phyloP scores from a whole-genome alignment of 2,888 invertebrate genomes.

The Chrysolina haemoptera region DNA sequence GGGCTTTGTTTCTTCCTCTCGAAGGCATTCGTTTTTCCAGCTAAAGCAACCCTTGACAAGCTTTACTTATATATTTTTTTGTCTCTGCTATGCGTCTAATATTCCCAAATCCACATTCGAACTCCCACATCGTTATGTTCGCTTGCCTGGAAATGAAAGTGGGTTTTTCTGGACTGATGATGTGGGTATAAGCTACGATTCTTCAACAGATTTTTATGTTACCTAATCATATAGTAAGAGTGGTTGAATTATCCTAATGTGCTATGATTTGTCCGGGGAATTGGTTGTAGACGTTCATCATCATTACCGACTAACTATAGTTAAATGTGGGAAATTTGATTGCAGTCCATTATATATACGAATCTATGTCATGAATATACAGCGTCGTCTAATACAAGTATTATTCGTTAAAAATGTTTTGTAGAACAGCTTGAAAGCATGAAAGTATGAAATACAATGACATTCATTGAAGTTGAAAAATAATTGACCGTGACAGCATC shows the following conservation, averaged over 20 bases:
- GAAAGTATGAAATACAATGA: too few relatives aligned
- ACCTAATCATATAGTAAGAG: not conserved
- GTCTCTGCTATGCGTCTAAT: not conserved
- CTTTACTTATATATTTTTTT: slow-evolving; percentile 12
- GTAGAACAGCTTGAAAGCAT: too few relatives aligned
- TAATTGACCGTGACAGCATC: too few relatives aligned
- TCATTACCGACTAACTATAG: not conserved
- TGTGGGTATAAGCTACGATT: slow-evolving; percentile 1
- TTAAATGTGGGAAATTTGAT: not conserved
- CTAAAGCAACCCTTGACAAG: slow-evolving; percentile 4
- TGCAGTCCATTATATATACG: not conserved
- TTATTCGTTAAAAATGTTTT: too few relatives aligned
- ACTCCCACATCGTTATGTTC: slow-evolving; percentile 8
- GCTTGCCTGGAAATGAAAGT: slow-evolving; percentile 1
- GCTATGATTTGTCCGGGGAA: not conserved
- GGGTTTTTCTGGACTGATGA: not conserved
- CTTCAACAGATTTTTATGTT: slow-evolving; percentile 4
- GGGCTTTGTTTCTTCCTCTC: slow-evolving; percentile 3
- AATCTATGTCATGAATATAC: not conserved
- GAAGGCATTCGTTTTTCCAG: not conserved
- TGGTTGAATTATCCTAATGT: not conserved
- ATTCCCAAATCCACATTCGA: slow-evolving; percentile 15
- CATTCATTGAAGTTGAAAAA: too few relatives aligned
- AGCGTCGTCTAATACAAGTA: too few relatives aligned
- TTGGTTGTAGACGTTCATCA: not conserved